phyloP scores from a whole-genome alignment of 2,113 vertebrate genomes.

The Thalassoma bifasciatum region DNA sequence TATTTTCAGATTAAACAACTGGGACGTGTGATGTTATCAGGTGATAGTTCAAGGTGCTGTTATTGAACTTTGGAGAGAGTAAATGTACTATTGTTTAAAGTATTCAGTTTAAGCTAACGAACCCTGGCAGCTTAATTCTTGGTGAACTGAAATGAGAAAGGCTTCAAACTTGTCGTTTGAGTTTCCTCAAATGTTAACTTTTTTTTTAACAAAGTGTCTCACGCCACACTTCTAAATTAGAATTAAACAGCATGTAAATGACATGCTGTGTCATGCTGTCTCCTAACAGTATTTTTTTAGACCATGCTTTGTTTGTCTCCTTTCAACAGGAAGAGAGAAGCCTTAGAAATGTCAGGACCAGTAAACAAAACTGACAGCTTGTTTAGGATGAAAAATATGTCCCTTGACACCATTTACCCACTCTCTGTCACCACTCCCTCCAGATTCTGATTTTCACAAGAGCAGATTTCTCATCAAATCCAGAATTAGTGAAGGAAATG shows the following conservation, averaged over 20 bases:
- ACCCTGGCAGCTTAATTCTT: background rate
- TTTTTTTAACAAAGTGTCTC: background rate
- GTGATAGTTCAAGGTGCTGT: too few species aligned
- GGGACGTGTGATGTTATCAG: too few species aligned
- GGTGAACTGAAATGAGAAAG: background rate
- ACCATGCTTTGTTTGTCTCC: background rate
- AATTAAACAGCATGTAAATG: background rate
- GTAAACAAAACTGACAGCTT: background rate
- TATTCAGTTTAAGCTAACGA: background rate
- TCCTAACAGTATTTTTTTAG: background rate
- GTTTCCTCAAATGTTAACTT: background rate
- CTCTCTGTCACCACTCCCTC: background rate
- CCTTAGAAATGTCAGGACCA: background rate
- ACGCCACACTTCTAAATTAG: background rate
- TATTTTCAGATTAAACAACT: too few species aligned
- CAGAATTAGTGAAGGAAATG: background rate
- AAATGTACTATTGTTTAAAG: too few species aligned
- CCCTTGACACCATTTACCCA: too few species aligned
- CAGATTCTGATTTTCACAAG: background rate
- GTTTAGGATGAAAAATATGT: background rate
- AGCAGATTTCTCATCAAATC: background rate
- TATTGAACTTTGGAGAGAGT: too few species aligned
- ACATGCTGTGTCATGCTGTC: background rate
- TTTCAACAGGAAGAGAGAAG: background rate
- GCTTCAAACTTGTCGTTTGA: background rate